Percentiles rank a stretch among this genome's conserved stretches.
Evolutionary conservation across 1,140 invertebrate genomes (phyloP).

Genomic region (Schmidtea mediterranea): DNA sequence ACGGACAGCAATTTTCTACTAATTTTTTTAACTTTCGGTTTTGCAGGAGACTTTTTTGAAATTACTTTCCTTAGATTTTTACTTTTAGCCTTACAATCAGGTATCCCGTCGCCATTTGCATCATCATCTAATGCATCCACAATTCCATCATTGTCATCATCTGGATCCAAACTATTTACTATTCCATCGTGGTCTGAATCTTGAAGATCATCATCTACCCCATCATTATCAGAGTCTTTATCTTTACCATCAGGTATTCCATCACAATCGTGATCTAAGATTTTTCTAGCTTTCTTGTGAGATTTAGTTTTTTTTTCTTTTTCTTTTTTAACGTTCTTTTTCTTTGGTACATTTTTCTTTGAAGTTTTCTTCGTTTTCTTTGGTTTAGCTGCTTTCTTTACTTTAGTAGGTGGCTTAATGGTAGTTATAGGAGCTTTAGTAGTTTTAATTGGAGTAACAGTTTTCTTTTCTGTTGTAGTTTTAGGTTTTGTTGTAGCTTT

Average conservation of each 20-base stretch:
- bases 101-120: constrained; percentile 12
- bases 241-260: constrained; percentile 3
- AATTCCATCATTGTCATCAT: constrained; percentile 11
- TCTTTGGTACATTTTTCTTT: background rate
- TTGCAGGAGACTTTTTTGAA: background rate
- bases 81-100: constrained; percentile 8
- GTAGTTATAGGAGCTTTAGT: background rate
- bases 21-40: too few relatives aligned
- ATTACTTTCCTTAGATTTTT: background rate
- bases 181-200: too few relatives aligned
- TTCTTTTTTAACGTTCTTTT: background rate
- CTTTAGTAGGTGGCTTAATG: background rate
- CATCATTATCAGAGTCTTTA: constrained; percentile 10
- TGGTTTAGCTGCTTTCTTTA: background rate
- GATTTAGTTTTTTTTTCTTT: background rate
- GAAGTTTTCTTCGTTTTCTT: too few relatives aligned
- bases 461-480: constrained; percentile 1
- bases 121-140: constrained; percentile 4
- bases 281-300: background rate
- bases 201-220: background rate
- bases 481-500: constrained; percentile 1
- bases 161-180: constrained; percentile 13
- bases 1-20: too few relatives aligned
- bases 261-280: constrained; percentile 2
- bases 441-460: background rate